Percentiles rank a stretch among this genome's conserved stretches.
Conservation (phyloP, 2,888 invertebrate genomes). For the Spatulosminthurus flaviceps region DNA sequence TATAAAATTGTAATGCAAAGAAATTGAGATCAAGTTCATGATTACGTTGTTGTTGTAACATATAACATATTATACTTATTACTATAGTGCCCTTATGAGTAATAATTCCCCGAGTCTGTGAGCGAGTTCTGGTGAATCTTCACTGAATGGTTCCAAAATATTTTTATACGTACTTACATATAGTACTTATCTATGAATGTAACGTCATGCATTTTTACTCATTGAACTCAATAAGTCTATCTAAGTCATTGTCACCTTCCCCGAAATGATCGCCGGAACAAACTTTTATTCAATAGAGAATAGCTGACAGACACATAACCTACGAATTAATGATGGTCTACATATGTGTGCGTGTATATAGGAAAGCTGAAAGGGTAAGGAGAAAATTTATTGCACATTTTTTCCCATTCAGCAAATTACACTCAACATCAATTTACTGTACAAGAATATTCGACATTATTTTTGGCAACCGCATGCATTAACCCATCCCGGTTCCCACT, state of each 20-base stretch:
- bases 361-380: not conserved
- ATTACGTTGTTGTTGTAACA: not conserved
- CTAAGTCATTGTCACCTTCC: conserved; percentile 2
- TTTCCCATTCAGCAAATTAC: not conserved
- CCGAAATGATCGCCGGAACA: not conserved
- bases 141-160: no score
- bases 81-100: no score
- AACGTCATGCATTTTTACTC: not conserved
- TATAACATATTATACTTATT: no score
- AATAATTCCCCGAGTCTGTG: not conserved
- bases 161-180: no score
- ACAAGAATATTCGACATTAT: not conserved
- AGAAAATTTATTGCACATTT: not conserved
- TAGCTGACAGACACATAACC: not conserved
- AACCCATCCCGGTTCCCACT: not conserved
- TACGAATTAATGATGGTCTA: not conserved
- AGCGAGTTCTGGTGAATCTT: not conserved
- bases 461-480: not conserved
- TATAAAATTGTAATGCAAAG: not conserved
- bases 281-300: not conserved
- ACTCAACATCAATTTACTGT: not conserved
- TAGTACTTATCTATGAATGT: no score
- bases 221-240: not conserved
- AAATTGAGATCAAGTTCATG: conserved; percentile 24
- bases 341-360: not conserved